Percentiles rank a stretch among this genome's conserved stretches.
Evolutionary conservation across 2,113 vertebrate genomes (phyloP).

Genomic region (Ptychochromis oligacanthus): DNA sequence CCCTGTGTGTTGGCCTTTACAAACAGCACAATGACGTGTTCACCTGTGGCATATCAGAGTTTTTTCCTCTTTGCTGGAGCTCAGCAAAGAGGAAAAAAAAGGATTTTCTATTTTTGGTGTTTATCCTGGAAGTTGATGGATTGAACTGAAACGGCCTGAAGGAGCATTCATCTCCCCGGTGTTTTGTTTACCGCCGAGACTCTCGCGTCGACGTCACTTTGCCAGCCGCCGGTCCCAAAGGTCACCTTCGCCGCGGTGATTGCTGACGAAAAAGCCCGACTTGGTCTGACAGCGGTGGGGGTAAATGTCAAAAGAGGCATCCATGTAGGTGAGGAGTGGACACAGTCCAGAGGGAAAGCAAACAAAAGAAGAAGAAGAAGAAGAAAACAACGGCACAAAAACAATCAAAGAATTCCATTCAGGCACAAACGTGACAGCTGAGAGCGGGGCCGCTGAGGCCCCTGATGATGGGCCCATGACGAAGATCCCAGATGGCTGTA

Average conservation of each 20-base stretch:
- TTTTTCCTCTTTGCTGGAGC: not conserved
- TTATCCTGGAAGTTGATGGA: slow-evolving; percentile 56
- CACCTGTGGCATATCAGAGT: slow-evolving; percentile 10
- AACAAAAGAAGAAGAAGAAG: not conserved
- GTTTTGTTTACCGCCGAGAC: slow-evolving; percentile 16
- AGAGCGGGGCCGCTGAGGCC: slow-evolving; percentile 25
- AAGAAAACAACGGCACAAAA: slow-evolving; percentile 34
- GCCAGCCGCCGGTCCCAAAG: slow-evolving; percentile 18
- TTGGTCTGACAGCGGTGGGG: slow-evolving; percentile 15
- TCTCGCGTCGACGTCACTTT: not conserved
- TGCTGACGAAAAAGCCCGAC: slow-evolving; percentile 17
- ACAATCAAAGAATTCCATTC: slow-evolving; percentile 66
- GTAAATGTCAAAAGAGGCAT: slow-evolving; percentile 50
- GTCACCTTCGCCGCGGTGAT: slow-evolving; percentile 43
- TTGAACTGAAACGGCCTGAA: slow-evolving; percentile 35
- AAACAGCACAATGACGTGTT: not conserved
- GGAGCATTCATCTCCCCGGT: slow-evolving; percentile 8
- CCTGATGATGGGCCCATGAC: slow-evolving; percentile 14
- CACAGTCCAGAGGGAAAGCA: slow-evolving; percentile 10
- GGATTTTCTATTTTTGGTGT: slow-evolving; percentile 44
- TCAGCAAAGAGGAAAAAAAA: not conserved
- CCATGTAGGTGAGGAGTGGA: slow-evolving; percentile 12
- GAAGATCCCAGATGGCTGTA: slow-evolving; percentile 46
- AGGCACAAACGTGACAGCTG: slow-evolving; percentile 74
- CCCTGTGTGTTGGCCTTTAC: not conserved